Base-by-base conservation (phyloP, 2,113 vertebrate species). In the Columba janthina region DNA sequence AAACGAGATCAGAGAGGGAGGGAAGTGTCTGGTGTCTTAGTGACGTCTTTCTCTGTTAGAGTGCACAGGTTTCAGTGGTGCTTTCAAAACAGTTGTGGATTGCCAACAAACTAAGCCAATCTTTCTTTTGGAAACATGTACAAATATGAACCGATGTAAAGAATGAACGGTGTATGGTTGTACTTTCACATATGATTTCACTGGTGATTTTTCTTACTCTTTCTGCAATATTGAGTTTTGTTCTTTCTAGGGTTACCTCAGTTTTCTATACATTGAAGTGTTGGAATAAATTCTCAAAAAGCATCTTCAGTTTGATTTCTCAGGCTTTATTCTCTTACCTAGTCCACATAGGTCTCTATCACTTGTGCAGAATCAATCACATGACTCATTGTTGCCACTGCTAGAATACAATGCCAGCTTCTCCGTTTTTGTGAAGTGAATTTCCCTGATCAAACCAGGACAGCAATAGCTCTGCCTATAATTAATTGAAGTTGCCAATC, bases 241-340 rank as follows among this genome's bases (percentile, higher is more conserved):
- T 32, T 89, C 15, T 57, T 92, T 29, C 90, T 65, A 75, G 71
- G 22, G 20, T 97, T 96, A 89, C 89, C 92, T 94, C 95, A 94
- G 86, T 73, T 95, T 97, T 94, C 91, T 92, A 26, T 86, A 51
- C 40, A n/a, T 31, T 42, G 25, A 87, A 79, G 20, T 42, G 24
- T 26, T 91, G 92, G 26, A 96, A 97, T 97, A 96, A 97, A 97
- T 73, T 88, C 26, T 83, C 40, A 89, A 74, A 87, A 88, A 93
- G 14, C 25, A 65, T 15, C 6, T 62, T 89, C 31, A 32, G 36
- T 81, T 88, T 95, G 58, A 73, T 85, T 90, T 91, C 2, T 1
- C 11, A 44, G 48, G n/a, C 28, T 94, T 92, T 74, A 18, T 84
- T 93, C 31, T 90, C 62, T 67, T 83, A 15, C 34, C 5, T 80